These are phyloP conservation scores for Oophaga pumilio DNA, from an alignment of 2,113 vertebrate species.

Conservation along the genomic window DNA sequence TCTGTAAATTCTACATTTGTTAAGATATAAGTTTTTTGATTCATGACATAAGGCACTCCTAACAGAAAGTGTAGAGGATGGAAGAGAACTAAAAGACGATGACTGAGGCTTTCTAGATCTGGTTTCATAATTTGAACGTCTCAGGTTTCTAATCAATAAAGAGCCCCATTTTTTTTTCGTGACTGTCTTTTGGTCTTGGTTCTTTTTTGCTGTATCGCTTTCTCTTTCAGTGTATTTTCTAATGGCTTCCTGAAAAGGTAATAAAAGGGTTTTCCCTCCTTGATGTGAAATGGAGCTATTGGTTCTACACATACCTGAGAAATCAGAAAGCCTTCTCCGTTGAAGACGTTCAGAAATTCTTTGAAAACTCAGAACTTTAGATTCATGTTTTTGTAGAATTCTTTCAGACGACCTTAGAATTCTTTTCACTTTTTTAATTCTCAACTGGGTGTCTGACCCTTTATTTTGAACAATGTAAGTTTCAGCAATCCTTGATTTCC, in stretches of 20 bases:
- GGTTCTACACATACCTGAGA: constrained; percentile 81
- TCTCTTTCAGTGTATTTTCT: constrained; percentile 26
- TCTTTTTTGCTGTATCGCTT: constrained; percentile 47
- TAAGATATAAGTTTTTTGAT: constrained; percentile 82
- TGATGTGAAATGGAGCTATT: constrained; percentile 84
- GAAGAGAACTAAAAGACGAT: constrained; percentile 84
- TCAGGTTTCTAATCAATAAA: background rate
- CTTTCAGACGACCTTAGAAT: background rate
- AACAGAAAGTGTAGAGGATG: constrained; percentile 80
- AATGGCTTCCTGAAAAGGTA: constrained; percentile 68
- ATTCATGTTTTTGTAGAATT: background rate
- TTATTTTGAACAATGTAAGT: background rate
- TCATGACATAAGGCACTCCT: constrained; percentile 82
- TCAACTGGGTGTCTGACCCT: constrained; percentile 11
- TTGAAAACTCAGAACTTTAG: constrained; percentile 70
- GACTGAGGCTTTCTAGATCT: constrained; percentile 84
- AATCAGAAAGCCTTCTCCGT: constrained; percentile 90
- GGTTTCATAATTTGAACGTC: constrained; percentile 76
- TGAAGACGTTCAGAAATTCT: constrained; percentile 74
- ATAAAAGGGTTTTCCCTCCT: constrained; percentile 81
- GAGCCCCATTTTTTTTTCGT: background rate
- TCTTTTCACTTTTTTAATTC: constrained; percentile 13
- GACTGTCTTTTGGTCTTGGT: background rate
- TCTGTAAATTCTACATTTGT: constrained; percentile 73
- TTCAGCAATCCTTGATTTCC: background rate